Conservation (phyloP, 2,113 vertebrate species). For the Shinisaurus crocodilurus region DNA sequence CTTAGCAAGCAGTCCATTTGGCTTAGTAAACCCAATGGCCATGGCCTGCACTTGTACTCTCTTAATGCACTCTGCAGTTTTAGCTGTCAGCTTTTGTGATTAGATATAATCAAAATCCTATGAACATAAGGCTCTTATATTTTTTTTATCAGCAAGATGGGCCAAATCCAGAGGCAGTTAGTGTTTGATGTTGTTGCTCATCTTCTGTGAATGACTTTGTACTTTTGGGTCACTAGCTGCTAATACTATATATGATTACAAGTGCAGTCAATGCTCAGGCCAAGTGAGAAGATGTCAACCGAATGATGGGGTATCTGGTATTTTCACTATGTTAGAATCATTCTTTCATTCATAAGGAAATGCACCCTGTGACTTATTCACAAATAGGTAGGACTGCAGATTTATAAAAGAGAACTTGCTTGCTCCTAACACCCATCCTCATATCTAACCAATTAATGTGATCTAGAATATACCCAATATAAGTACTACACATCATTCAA, state of each 20-base stretch:
- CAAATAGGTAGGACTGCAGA: not conserved
- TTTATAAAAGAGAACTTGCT: not conserved
- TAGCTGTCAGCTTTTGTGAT: constrained; percentile 18
- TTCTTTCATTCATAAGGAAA: too few relatives aligned
- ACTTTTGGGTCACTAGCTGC: not conserved
- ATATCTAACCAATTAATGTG: not conserved
- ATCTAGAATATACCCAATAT: not conserved
- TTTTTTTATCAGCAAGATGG: not conserved
- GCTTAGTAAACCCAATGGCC: not conserved
- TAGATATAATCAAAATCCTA: constrained; percentile 4
- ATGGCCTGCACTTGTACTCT: constrained; percentile 5
- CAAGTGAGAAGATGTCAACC: not conserved
- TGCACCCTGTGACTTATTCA: too few relatives aligned
- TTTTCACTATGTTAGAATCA: not conserved
- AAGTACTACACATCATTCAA: not conserved
- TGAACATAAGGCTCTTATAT: not conserved
- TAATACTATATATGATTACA: not conserved
- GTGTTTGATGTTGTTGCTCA: not conserved
- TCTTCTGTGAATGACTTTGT: not conserved
- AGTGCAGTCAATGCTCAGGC: not conserved
- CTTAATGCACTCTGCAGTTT: not conserved
- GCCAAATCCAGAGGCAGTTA: not conserved
- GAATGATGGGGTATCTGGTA: not conserved
- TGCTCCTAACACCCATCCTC: not conserved
- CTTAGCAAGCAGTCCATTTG: constrained; percentile 17